A percentile compares a stretch with the other conserved stretches of the same genome.
These are phyloP conservation scores for Noctilio leporinus DNA, from an alignment of 2,113 vertebrate genomes.

Conservation along the genomic window DNA sequence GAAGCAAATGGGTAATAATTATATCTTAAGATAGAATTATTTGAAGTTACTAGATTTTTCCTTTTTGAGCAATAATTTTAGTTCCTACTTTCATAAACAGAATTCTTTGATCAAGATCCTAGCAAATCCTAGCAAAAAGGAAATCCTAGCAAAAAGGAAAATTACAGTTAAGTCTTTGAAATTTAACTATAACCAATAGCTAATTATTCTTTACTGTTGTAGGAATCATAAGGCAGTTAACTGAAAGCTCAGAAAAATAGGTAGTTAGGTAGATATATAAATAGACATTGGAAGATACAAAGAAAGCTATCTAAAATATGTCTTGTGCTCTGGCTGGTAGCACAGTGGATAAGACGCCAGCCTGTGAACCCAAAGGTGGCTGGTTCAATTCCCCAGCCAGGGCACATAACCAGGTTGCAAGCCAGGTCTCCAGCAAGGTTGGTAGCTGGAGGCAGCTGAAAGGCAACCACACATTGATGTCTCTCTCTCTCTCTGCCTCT, in stretches of 20 bases:
- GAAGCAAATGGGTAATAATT: background rate
- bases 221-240: background rate
- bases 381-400: too few species aligned
- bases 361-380: too few species aligned
- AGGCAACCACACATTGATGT: too few species aligned
- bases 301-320: background rate
- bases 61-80: constrained; percentile 2
- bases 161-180: background rate
- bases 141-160: background rate
- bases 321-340: too few species aligned
- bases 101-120: constrained; percentile 28
- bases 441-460: too few species aligned
- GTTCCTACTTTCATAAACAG: background rate
- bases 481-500: too few species aligned
- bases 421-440: too few species aligned
- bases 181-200: background rate
- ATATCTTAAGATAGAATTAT: background rate
- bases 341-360: too few species aligned
- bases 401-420: too few species aligned
- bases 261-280: background rate
- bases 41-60: background rate
- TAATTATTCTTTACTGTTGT: background rate
- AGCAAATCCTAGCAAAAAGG: background rate
- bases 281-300: background rate
- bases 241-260: background rate